phyloP scores from a whole-genome alignment of 2,888 invertebrate species.

The Altica lythri region DNA sequence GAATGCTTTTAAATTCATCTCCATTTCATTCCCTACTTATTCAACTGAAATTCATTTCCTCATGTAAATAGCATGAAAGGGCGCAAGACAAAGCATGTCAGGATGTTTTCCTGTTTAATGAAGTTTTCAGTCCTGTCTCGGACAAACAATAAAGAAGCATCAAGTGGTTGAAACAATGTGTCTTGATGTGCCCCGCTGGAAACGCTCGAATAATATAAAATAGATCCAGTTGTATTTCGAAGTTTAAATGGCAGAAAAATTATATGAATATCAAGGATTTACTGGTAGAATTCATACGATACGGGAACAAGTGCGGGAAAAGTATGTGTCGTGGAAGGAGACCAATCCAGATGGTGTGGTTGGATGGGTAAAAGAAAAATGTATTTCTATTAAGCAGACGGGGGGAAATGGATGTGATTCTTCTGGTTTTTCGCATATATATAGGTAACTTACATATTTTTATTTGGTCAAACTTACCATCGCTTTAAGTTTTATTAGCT shows the following conservation, averaged over 20 bases:
- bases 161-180: constrained; percentile 28
- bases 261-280: constrained; percentile 79
- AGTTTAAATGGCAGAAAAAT: constrained; percentile 72
- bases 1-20: no score
- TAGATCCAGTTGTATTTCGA: constrained; percentile 3
- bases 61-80: constrained; percentile 12
- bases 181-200: constrained; percentile 4
- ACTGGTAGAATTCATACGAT: constrained; percentile 72
- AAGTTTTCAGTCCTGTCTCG: constrained; percentile 27
- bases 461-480: no score
- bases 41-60: constrained; percentile 5
- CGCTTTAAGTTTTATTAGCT: no score
- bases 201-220: neutral
- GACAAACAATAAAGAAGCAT: constrained; percentile 30
- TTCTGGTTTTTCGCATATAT: constrained; percentile 68
- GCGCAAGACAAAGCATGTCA: constrained; percentile 30
- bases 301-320: constrained; percentile 68
- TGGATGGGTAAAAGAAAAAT: constrained; percentile 59
- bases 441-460: constrained; percentile 69
- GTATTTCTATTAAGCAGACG: constrained; percentile 43
- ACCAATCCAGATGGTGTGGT: constrained; percentile 62
- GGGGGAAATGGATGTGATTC: constrained; percentile 43
- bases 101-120: constrained; percentile 16
- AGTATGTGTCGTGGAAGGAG: constrained; percentile 67
- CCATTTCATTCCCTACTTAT: no score